Evolutionary conservation across 2,888 invertebrate species (phyloP), one percentile per base, ranked within the genome.

Genomic region (Teleogryllus oceanicus): DNA sequence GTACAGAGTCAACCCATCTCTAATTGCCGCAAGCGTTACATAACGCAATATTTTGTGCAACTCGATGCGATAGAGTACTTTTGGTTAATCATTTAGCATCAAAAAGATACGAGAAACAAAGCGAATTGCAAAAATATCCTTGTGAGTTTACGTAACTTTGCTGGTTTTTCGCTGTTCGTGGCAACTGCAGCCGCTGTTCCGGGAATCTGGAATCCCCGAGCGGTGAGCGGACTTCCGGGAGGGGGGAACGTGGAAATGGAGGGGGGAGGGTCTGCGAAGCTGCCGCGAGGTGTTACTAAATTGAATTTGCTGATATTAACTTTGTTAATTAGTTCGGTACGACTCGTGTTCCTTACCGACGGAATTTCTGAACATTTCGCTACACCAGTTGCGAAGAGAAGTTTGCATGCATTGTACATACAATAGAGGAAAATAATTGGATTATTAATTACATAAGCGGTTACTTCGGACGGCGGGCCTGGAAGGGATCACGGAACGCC

Each of bases 271-370:
- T 62, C n/a, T 62, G 62, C n/a, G 62, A 13, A 62, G 62, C 62
- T 16, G 62, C 62, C 62, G 62, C 62, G 62, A 62, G 62, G 62
- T 62, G 62, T n/a, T 62, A 62, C 62, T 62, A 62, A 62, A 62
- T 62, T 62, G 62, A 62, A 62, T 62, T 62, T 62, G 62, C 62
- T 62, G 62, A 62, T 62, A 62, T 62, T 62, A 62, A 62, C 62
- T 62, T 62, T 62, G 62, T 62, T 62, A 62, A 62, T 62, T 62
- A 62, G 62, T 62, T 62, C 62, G n/a, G 16, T n/a, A 62, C 16
- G 62, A 62, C 62, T 62, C 62, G 16, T 18, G n/a, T 62, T 62
- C 62, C 62, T 62, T 62, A 18, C 62, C 62, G 62, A 18, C n/a
- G 62, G 62, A 62, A 62, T 62, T 62, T 62, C 62, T 62, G 16